Conservation (phyloP, 2,888 invertebrate species). For the Ectemnius lituratus region DNA sequence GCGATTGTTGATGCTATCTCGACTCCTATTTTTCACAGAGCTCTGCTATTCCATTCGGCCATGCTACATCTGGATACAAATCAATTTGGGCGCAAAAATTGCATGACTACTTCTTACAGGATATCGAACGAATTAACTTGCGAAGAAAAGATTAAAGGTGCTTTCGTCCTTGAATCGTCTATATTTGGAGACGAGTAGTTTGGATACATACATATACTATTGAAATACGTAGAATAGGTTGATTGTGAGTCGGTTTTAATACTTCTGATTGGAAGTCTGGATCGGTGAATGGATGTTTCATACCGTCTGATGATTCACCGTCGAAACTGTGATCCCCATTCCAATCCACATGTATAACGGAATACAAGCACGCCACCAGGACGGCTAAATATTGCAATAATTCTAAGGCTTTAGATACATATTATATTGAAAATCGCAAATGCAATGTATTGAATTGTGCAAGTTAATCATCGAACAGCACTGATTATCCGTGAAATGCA, state of each 20-base stretch:
- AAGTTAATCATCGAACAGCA: not conserved
- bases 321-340: conserved; percentile 38
- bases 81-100: too few species aligned
- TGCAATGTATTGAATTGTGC: not conserved
- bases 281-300: conserved; percentile 56
- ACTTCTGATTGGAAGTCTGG: conserved; percentile 73
- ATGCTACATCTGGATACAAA: too few species aligned
- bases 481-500: not conserved
- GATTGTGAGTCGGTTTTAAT: conserved; percentile 65
- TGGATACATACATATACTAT: conserved; percentile 36
- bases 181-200: conserved; percentile 73
- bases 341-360: conserved; percentile 11
- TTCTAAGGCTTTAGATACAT: not conserved
- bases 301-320: conserved; percentile 48
- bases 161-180: conserved; percentile 63
- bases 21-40: too few species aligned
- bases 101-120: too few species aligned
- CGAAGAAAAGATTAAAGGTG: not conserved
- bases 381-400: conserved; percentile 44
- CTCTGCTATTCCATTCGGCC: too few species aligned
- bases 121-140: too few species aligned
- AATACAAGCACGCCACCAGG: conserved; percentile 36
- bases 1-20: too few species aligned
- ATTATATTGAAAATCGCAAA: not conserved
- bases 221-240: conserved; percentile 52